Evolutionary conservation across 2,113 vertebrate genomes (phyloP).

Genomic region (Rhynchomys soricoides): DNA sequence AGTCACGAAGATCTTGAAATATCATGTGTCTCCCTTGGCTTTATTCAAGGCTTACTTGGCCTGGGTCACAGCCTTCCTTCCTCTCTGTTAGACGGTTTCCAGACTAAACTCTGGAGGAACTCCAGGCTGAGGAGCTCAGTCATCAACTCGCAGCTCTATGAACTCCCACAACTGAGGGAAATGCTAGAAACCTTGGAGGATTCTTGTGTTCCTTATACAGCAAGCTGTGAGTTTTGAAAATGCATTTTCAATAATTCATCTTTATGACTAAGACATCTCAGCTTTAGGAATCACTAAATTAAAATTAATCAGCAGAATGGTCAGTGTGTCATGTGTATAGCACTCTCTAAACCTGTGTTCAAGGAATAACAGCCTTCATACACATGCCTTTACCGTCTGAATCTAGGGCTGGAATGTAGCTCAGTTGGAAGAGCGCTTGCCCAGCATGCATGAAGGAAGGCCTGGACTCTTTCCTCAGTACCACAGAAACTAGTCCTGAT

Average conservation of each 20-base stretch:
- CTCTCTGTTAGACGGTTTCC: not conserved
- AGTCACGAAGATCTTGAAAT: not conserved
- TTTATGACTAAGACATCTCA: conserved; percentile 4
- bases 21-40: not conserved
- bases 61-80: not conserved
- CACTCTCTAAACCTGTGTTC: not conserved
- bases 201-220: not conserved
- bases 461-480: not conserved
- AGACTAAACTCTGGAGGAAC: not conserved
- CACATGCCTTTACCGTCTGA: not conserved
- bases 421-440: not conserved
- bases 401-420: not conserved
- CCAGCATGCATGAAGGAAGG: not conserved
- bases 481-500: no score
- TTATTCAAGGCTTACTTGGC: not conserved
- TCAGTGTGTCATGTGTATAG: not conserved
- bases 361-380: not conserved
- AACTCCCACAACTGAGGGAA: not conserved
- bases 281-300: not conserved
- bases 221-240: not conserved
- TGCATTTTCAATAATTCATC: not conserved
- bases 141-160: not conserved
- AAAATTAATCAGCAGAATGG: not conserved
- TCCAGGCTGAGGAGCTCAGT: not conserved
- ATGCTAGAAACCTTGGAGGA: not conserved